Evolutionary conservation across 2,113 vertebrate genomes (phyloP).

Genomic region (Myotis davidii): DNA sequence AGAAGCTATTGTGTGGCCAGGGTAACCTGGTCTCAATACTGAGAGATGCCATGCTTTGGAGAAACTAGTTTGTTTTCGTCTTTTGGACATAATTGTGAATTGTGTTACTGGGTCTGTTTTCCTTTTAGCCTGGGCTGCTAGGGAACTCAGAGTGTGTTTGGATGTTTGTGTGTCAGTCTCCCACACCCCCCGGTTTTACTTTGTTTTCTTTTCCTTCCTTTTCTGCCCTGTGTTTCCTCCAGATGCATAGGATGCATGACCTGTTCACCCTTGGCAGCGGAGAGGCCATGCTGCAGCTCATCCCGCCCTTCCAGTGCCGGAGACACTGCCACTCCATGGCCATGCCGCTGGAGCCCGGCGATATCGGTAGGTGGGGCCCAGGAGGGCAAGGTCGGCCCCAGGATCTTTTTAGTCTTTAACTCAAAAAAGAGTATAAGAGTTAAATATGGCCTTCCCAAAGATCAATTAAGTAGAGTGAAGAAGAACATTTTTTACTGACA

Average conservation of each 20-base stretch:
- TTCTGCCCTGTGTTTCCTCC: background rate
- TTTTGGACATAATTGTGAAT: background rate
- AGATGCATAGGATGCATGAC: slow-evolving; percentile 83
- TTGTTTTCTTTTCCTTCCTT: background rate
- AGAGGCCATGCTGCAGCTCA: slow-evolving; percentile 81
- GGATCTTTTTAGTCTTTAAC: background rate
- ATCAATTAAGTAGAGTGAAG: background rate
- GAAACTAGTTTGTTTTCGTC: background rate
- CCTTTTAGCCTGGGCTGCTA: background rate
- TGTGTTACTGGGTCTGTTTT: background rate
- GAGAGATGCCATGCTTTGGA: background rate
- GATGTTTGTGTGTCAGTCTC: background rate
- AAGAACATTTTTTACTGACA: background rate
- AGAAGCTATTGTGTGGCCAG: too few relatives aligned
- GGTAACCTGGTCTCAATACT: background rate
- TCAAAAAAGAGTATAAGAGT: background rate
- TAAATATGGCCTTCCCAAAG: background rate
- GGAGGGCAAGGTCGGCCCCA: background rate
- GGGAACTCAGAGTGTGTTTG: background rate
- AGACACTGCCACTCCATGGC: slow-evolving; percentile 81
- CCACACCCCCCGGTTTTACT: background rate
- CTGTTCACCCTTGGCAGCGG: slow-evolving; percentile 82
- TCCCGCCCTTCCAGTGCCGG: slow-evolving; percentile 81
- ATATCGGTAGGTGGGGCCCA: slow-evolving; percentile 81
- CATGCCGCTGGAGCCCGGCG: slow-evolving; percentile 83